Conservation (phyloP, 2,797 vertebrate species). For the Parauchenoglanis ngamensis region DNA sequence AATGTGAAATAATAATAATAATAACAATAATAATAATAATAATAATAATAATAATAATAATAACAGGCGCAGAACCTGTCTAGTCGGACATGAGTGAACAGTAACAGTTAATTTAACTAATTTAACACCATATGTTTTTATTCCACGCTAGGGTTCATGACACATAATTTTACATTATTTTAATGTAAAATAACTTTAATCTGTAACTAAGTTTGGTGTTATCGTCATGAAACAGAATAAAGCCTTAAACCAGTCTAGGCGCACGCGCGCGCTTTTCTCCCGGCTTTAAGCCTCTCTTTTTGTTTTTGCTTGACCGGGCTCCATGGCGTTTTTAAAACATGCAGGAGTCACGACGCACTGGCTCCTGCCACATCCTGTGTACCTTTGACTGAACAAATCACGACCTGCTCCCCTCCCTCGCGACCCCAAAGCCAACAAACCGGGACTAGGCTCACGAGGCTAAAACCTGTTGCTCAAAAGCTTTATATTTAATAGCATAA, state of each 20-base stretch:
- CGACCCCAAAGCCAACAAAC: conserved; percentile 76
- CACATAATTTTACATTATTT: not conserved
- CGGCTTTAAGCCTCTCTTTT: conserved; percentile 10
- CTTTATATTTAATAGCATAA: not conserved
- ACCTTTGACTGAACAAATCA: conserved; percentile 83
- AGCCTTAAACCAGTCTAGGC: not conserved
- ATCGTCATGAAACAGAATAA: not conserved
- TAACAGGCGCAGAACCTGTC: not conserved
- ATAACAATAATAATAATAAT: not conserved
- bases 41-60: not conserved
- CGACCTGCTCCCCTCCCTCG: conserved; percentile 70
- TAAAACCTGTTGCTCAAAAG: conserved; percentile 54
- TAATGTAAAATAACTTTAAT: not conserved
- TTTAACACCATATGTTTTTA: not conserved
- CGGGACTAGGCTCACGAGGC: conserved; percentile 54
- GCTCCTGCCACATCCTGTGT: conserved; percentile 89
- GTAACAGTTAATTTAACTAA: not conserved
- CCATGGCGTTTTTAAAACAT: conserved; percentile 67
- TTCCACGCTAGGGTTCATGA: not conserved
- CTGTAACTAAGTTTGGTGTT: not conserved
- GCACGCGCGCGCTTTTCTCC: not conserved
- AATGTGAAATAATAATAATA: not conserved
- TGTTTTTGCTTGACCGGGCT: conserved; percentile 66
- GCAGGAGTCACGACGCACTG: conserved; percentile 82
- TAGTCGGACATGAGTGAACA: not conserved